Evolutionary conservation across 2,113 vertebrate genomes (phyloP).

Genomic region (Mus pahari): DNA sequence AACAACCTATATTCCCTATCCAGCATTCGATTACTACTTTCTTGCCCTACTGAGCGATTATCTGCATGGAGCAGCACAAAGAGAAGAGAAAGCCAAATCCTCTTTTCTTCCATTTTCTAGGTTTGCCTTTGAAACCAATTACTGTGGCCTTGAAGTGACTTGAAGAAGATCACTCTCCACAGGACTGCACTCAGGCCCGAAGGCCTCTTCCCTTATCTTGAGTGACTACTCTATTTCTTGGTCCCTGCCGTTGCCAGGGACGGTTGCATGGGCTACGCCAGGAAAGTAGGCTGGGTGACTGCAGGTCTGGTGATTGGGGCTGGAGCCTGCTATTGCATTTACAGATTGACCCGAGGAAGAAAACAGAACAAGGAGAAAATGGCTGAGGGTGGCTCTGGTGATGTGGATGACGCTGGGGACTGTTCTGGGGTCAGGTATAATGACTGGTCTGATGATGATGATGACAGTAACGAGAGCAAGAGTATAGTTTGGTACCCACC

Average conservation of each 20-base stretch:
- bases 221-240: slow-evolving; percentile 72
- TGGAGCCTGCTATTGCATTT: slow-evolving; percentile 81
- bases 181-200: slow-evolving; percentile 15
- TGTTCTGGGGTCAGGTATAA: slow-evolving; percentile 77
- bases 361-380: slow-evolving; percentile 80
- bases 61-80: slow-evolving; percentile 32
- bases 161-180: slow-evolving; percentile 60
- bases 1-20: slow-evolving; percentile 31
- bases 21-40: slow-evolving; percentile 27
- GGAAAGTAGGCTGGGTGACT: slow-evolving; percentile 83
- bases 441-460: slow-evolving; percentile 81
- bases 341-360: slow-evolving; percentile 76
- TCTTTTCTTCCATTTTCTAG: slow-evolving; percentile 66
- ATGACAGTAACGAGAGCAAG: slow-evolving; percentile 77
- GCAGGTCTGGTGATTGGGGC: slow-evolving; percentile 81
- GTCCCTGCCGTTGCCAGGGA: slow-evolving; percentile 80
- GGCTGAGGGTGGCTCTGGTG: slow-evolving; percentile 74
- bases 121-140: slow-evolving; percentile 44
- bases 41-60: slow-evolving; percentile 4
- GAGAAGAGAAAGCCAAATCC: slow-evolving; percentile 60
- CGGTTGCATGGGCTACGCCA: slow-evolving; percentile 82
- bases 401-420: slow-evolving; percentile 75
- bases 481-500: slow-evolving; percentile 81
- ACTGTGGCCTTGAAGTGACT: slow-evolving; percentile 54
- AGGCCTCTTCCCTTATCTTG: slow-evolving; percentile 15